Base-by-base conservation (phyloP, 2,113 vertebrate genomes). In the Indri indri region DNA sequence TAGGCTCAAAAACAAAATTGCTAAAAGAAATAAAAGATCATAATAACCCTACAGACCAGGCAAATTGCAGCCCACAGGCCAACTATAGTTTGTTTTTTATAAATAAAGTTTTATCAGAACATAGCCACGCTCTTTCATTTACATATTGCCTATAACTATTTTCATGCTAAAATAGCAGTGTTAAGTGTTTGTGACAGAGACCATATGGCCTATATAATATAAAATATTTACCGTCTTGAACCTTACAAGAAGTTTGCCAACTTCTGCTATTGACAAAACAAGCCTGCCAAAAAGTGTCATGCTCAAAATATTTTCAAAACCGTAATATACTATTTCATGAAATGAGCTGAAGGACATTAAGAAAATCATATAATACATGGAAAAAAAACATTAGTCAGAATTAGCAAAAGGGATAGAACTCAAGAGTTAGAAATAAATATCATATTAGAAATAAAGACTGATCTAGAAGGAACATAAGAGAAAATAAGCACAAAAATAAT, bases 31-130 rank as follows among this genome's bases (percentile, higher is more conserved):
- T 63, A 80, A 79, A 50, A 23, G 61, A 89, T 3, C 68, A 30
- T 14, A 20, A 66, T 57, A 65, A 34, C 16, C 1, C 22, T 84
- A 47, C 12, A 84, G 8, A 79, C 7, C 42, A 88, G 61, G 10
- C 18, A 95, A 96, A 82, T 23, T 68, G 52, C 4, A 47, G 13
- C 9, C 23, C 1, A 57, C 0, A 61, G 40, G 6, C 6, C 27
- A 90, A 90, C 87, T 68, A 7, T 2, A 79, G 4, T 20, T 70
- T 45, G 1, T 50, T 85, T 47, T 70, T 32, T 73, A 27, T 81
- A 95, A 92, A 88, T 86, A 82, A 88, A 90, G 2, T 40, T 96
- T 88, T 86, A 85, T 47, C 96, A 63, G 40, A 71, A 77, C 5
- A 82, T 6, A 92, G 27, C 1, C 13, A 82, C 42, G 25, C 10